Percentiles rank a stretch among this genome's conserved stretches.
These are phyloP conservation scores for Cottoperca gobio DNA, from an alignment of 2,797 vertebrate species.

Conservation along the genomic window DNA sequence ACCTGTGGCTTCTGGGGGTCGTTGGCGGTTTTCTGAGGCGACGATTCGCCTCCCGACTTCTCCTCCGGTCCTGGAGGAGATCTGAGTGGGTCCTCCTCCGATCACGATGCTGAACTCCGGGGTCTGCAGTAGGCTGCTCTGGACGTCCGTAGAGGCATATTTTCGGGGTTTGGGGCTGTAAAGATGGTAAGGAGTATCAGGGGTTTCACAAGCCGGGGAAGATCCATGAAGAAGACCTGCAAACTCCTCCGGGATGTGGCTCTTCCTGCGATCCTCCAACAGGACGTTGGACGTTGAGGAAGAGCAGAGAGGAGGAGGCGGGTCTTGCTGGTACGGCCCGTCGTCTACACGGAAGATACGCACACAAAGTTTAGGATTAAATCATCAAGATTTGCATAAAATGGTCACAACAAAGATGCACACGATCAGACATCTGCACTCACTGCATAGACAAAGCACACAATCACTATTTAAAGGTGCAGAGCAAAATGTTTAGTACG, in stretches of 20 bases:
- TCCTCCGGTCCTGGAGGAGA: constrained; percentile 75
- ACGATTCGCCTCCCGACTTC: constrained; percentile 71
- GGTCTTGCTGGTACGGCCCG: constrained; percentile 67
- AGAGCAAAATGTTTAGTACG: constrained; percentile 4
- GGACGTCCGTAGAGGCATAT: constrained; percentile 75
- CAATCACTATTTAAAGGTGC: constrained; percentile 3
- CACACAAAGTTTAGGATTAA: constrained; percentile 22
- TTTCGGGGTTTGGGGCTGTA: constrained; percentile 86
- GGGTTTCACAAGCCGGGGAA: constrained; percentile 94
- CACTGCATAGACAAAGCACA: constrained; percentile 10
- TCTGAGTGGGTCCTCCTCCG: constrained; percentile 57
- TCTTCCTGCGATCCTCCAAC: constrained; percentile 87
- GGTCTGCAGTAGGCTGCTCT: constrained; percentile 77
- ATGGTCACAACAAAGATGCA: constrained; percentile 7
- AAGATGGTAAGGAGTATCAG: constrained; percentile 93
- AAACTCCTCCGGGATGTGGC: constrained; percentile 91
- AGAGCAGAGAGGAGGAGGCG: constrained; percentile 47
- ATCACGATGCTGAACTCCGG: constrained; percentile 78
- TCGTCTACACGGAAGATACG: constrained; percentile 67
- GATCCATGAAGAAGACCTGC: constrained; percentile 96
- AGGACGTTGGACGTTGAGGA: constrained; percentile 56
- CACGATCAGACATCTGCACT: background rate
- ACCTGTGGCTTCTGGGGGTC: constrained; percentile 90
- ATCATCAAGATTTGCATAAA: constrained; percentile 8
- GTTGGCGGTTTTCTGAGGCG: constrained; percentile 67